phyloP scores from a whole-genome alignment of 2,113 vertebrate genomes.

The Haliaeetus leucogaster region DNA sequence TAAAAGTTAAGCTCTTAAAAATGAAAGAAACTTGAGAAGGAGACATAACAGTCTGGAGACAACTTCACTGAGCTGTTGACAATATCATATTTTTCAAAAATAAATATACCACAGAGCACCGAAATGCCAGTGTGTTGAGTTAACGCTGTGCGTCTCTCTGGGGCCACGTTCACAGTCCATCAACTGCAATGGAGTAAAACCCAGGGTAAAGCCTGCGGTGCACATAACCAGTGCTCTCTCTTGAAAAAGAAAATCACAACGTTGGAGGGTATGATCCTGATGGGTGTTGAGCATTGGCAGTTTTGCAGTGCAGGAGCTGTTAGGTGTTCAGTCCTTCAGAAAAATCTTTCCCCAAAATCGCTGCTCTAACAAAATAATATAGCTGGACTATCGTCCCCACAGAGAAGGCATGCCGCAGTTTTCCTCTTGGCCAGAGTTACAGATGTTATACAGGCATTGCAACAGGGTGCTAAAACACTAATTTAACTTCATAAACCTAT shows the following conservation, averaged over 20 bases:
- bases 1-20: constrained; percentile 62
- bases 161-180: background rate
- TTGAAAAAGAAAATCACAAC: background rate
- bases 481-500: background rate
- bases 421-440: background rate
- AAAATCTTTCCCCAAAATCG: background rate
- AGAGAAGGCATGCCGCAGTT: rapidly evolving
- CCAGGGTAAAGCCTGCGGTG: background rate
- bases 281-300: background rate
- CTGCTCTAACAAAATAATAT: background rate
- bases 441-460: background rate
- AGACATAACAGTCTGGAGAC: constrained; percentile 65
- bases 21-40: constrained; percentile 59
- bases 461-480: background rate
- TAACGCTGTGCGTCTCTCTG: background rate
- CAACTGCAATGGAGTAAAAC: background rate
- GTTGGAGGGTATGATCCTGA: background rate
- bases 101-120: constrained; percentile 27
- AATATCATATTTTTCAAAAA: constrained; percentile 59
- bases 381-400: background rate
- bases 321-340: background rate
- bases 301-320: background rate
- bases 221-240: background rate
- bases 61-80: constrained; percentile 44
- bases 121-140: background rate